phyloP scores from a whole-genome alignment of 1,140 invertebrate genomes.

The Hylaeus anthracinus region DNA sequence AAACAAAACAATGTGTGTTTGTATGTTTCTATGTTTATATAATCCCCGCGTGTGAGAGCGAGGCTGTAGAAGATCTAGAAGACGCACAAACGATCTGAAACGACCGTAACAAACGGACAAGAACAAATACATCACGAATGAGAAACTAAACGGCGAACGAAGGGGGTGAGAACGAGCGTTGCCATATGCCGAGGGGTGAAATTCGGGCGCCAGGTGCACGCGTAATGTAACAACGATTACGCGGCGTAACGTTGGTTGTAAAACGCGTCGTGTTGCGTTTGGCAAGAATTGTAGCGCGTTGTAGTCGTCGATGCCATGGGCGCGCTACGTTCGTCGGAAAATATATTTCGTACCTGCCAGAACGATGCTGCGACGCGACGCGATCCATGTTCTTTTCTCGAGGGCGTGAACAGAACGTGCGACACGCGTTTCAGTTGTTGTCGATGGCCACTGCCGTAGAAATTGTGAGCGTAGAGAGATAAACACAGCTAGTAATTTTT shows the following conservation, averaged over 20 bases:
- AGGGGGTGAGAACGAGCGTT: too few relatives aligned
- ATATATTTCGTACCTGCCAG: slow-evolving; percentile 31
- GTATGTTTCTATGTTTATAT: slow-evolving; percentile 78
- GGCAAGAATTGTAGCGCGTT: slow-evolving; percentile 15
- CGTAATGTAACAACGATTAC: slow-evolving; percentile 22
- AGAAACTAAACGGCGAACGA: not conserved
- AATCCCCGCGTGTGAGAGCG: slow-evolving; percentile 68
- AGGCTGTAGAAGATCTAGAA: slow-evolving; percentile 60
- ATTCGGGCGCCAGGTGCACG: not conserved
- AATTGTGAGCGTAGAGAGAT: slow-evolving; percentile 30
- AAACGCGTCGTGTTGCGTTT: slow-evolving; percentile 10
- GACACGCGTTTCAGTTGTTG: slow-evolving; percentile 11
- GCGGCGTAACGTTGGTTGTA: slow-evolving; percentile 19
- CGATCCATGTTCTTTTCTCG: not conserved
- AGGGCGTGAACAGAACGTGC: not conserved
- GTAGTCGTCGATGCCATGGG: slow-evolving; percentile 14
- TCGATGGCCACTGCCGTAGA: slow-evolving; percentile 41
- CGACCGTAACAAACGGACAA: slow-evolving; percentile 6
- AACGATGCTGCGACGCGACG: slow-evolving; percentile 14
- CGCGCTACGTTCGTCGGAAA: slow-evolving; percentile 42
- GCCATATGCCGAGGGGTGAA: not conserved
- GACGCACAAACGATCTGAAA: slow-evolving; percentile 60
- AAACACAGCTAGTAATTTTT: not conserved
- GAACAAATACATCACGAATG: not conserved
- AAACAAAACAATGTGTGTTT: slow-evolving; percentile 69